Evolutionary conservation across 1,140 invertebrate genomes (phyloP), one percentile per base, ranked within the genome.

Genomic region (Uloborus diversus): DNA sequence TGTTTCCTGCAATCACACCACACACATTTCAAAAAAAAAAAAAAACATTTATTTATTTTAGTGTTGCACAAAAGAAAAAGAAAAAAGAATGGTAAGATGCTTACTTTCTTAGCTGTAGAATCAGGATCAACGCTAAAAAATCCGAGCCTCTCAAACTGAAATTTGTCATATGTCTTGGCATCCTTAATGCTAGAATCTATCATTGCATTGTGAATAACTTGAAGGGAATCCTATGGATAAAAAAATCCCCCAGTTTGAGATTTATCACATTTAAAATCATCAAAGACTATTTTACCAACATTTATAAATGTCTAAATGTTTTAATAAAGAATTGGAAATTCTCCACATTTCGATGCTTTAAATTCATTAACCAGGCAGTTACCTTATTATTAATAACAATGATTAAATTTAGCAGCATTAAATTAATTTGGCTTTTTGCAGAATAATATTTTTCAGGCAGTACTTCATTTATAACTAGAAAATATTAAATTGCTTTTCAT

Each of bases 81-180:
- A n/a, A n/a, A n/a, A 49, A 68, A 64, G 42, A 35, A 3, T 27
- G 30, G n/a, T 20, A 4, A 53, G 0, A 11, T n/a, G 84, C 86
- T 89, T 88, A 94, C 92, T 85, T 91, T 92, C 7, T 89, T 87
- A 11, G 85, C 27, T 3, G 86, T 91, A 4, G 92, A 91, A 85
- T 99, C 97, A 2, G 93, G 91, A 90, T 99, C 98, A 0, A 99
- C 94, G 28, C 94, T 94, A 86, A 99, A 99, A 87, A 95, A 99
- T 1, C 98, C 98, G 80, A 94, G 92, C 81, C 98, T 89, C 88
- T 99, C 98, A 88, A 99, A 99, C 86, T 99, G 98, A 86, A 95
- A 99, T 85, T 94, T 94, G 83, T 94, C 92, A 84, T 92, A 96
- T 9, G 92, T 89, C 85, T 94, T 93, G 0, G 91, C 90, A 32